Evolutionary conservation across 53 echinoderm and acorn worm genomes (phyloP).

Genomic region (Astropecten irregularis): DNA sequence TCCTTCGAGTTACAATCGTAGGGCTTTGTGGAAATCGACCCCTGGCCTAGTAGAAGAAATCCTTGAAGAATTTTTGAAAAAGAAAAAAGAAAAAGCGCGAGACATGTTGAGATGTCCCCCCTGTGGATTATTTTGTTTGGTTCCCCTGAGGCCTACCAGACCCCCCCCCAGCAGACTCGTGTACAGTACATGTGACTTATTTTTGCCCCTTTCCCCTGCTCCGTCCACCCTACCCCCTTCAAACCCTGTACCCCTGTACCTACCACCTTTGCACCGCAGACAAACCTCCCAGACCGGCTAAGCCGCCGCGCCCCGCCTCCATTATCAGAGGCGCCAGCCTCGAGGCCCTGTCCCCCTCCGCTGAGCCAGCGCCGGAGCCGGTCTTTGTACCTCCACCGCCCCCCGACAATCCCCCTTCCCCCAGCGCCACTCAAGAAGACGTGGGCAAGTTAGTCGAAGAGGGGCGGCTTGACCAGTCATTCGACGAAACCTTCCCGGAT

Average conservation of each 20-base stretch:
- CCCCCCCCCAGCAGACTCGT: not conserved
- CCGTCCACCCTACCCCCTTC: not conserved
- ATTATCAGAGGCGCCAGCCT: slow-evolving; percentile 22
- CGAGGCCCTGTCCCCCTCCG: not conserved
- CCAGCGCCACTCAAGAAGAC: slow-evolving; percentile 67
- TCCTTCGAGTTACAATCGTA: no score
- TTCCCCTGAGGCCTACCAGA: no score
- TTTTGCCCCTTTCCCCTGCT: not conserved
- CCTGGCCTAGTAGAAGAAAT: no score
- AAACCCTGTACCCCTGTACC: not conserved
- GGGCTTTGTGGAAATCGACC: no score
- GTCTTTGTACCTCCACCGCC: slow-evolving; percentile 86
- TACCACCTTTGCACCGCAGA: slow-evolving; percentile 25
- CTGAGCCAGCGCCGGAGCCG: slow-evolving; percentile 47
- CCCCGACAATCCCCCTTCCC: slow-evolving; percentile 84
- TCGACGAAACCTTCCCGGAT: slow-evolving; percentile 9
- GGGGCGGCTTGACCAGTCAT: slow-evolving; percentile 64
- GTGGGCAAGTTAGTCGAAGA: slow-evolving; percentile 70
- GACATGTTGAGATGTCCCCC: no score
- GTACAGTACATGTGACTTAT: not conserved
- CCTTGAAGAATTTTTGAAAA: no score
- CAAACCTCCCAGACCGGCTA: slow-evolving; percentile 32
- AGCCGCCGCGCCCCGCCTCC: slow-evolving; percentile 49
- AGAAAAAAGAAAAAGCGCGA: no score
- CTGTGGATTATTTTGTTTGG: no score